Conservation (phyloP, 2,888 invertebrate genomes). For the Macrostomum cliftonense region DNA sequence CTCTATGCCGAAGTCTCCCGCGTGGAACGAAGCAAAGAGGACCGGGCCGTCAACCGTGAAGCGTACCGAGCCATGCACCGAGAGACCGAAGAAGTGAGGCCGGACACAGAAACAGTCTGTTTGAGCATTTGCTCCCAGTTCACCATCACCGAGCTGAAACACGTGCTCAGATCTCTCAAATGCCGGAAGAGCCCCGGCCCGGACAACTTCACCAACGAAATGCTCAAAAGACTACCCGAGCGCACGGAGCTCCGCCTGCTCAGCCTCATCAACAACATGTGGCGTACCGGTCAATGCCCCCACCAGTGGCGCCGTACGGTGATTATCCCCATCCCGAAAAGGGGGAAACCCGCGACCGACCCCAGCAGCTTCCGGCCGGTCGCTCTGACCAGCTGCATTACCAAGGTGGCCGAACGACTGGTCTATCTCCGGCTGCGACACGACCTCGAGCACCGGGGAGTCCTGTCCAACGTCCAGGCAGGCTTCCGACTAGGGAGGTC, state of each 20-base stretch:
- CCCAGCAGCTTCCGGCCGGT: background rate
- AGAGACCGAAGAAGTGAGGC: too few species aligned
- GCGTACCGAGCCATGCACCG: background rate
- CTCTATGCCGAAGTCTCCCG: background rate
- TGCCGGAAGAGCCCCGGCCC: conserved; percentile 1
- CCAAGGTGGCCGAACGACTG: conserved; percentile 1
- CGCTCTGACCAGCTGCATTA: conserved; percentile 1
- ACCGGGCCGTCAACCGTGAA: background rate
- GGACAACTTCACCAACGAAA: background rate
- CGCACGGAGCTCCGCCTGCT: background rate
- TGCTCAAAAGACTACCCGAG: background rate
- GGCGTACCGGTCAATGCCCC: background rate
- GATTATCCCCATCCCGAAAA: background rate
- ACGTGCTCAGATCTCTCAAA: background rate
- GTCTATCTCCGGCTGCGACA: background rate
- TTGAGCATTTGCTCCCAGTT: conserved; percentile 1
- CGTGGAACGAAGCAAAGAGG: background rate
- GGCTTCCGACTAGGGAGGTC: background rate
- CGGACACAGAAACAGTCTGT: too few species aligned
- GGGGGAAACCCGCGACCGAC: background rate
- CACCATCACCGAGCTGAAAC: background rate
- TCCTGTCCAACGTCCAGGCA: background rate
- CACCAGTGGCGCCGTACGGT: background rate
- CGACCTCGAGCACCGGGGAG: background rate
- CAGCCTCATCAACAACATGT: background rate